Evolutionary conservation across 2,888 invertebrate species (phyloP).

Genomic region (Drosophila barbarae): DNA sequence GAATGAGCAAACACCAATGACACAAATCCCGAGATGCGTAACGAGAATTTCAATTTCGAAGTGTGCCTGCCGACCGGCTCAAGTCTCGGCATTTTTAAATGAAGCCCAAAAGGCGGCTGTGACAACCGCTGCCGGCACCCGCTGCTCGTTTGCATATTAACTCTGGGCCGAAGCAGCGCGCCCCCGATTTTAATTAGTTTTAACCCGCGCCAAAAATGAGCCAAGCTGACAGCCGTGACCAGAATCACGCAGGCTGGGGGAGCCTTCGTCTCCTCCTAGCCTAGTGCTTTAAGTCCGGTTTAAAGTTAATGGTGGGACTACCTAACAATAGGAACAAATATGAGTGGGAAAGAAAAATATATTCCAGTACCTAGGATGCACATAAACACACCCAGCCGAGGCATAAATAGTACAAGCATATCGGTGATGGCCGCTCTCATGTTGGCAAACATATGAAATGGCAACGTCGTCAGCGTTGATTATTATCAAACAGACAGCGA

Average conservation of each 20-base stretch:
- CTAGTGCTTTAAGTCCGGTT: conserved; percentile 1
- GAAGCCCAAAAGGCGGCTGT: conserved; percentile 56
- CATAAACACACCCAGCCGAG: conserved; percentile 12
- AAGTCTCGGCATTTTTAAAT: conserved; percentile 46
- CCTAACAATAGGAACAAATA: conserved; percentile 33
- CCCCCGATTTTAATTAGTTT: conserved; percentile 61
- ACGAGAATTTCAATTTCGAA: conserved; percentile 49
- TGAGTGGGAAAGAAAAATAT: conserved; percentile 34
- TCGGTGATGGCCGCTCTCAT: conserved; percentile 53
- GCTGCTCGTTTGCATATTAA: conserved; percentile 35
- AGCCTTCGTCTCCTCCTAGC: neutral
- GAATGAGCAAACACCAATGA: conserved; percentile 53
- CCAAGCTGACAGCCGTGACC: conserved; percentile 53
- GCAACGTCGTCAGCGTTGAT: conserved; percentile 56
- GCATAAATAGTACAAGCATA: conserved; percentile 7
- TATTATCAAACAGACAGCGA: conserved; percentile 64
- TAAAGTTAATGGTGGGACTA: conserved; percentile 1
- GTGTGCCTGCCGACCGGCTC: conserved; percentile 62
- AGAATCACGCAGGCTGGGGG: conserved; percentile 7
- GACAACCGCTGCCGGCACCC: neutral
- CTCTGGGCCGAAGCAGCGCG: neutral
- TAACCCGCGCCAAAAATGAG: conserved; percentile 33
- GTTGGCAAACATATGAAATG: conserved; percentile 55
- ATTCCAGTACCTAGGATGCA: conserved; percentile 12
- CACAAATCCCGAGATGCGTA: conserved; percentile 45